These are phyloP conservation scores for Pavo muticus DNA, from an alignment of 2,113 vertebrate species.

Conservation along the genomic window DNA sequence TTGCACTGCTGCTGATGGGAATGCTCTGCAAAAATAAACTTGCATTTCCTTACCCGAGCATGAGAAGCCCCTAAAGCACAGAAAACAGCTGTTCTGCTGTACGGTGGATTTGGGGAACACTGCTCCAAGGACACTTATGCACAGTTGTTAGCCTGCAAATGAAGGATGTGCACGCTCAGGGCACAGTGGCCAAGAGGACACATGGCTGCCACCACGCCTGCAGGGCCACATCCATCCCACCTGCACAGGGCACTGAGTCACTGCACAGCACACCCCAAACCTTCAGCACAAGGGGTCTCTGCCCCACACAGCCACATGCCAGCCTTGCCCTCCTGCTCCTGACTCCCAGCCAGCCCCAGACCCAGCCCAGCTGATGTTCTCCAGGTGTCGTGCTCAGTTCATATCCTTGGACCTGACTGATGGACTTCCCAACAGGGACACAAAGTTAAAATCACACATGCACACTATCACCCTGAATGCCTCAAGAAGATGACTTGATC, in stretches of 20 bases:
- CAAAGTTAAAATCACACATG: accelerated
- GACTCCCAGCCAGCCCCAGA: background rate
- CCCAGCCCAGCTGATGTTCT: background rate
- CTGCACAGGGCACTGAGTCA: background rate
- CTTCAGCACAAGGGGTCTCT: background rate
- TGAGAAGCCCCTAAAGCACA: background rate
- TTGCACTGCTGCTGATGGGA: background rate
- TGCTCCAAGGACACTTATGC: background rate
- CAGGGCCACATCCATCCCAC: accelerated
- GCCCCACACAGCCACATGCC: accelerated
- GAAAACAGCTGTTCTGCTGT: background rate
- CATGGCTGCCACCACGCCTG: background rate
- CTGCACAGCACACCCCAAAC: background rate
- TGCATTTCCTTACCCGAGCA: background rate
- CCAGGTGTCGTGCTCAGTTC: accelerated
- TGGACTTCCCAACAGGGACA: background rate
- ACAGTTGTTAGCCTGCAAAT: accelerated
- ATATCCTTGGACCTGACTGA: background rate
- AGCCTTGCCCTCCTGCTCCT: background rate
- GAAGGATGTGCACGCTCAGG: accelerated
- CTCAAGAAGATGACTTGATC: background rate
- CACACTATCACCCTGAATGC: accelerated
- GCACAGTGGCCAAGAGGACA: too few relatives aligned
- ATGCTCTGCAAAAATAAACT: background rate
- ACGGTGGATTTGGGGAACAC: background rate